Conservation (phyloP, 2,113 vertebrate species). For the Cynocephalus volans region DNA sequence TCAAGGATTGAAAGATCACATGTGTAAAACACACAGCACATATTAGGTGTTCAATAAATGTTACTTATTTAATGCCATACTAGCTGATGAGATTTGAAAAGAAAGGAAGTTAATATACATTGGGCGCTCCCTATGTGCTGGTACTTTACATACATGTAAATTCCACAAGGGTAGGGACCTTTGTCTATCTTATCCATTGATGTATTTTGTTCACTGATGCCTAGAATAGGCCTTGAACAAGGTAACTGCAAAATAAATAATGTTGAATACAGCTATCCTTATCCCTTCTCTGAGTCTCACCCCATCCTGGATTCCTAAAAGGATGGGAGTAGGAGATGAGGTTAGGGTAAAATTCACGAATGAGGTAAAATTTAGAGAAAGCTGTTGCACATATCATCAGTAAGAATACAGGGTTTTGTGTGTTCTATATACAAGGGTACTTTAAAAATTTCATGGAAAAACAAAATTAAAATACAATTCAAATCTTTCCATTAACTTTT, state of each 20-base stretch:
- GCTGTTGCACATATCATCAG: background rate
- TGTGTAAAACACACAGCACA: background rate
- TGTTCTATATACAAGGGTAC: background rate
- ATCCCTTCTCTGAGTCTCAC: conserved; percentile 34
- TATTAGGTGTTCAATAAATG: background rate
- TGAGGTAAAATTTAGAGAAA: background rate
- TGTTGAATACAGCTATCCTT: background rate
- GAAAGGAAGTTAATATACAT: background rate
- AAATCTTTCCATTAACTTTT: too few species aligned
- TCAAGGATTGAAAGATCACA: conserved; percentile 10
- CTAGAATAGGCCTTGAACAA: background rate
- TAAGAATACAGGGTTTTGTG: background rate
- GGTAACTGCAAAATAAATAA: conserved; percentile 15
- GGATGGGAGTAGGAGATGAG: background rate
- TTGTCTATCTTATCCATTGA: background rate
- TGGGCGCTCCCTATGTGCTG: background rate
- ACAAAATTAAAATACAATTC: too few species aligned
- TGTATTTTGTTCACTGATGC: background rate
- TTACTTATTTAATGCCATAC: background rate
- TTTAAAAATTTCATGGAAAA: too few species aligned
- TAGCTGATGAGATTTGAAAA: background rate
- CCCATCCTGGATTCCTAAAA: background rate
- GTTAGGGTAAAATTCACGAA: conserved; percentile 28
- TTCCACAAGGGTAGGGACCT: background rate
- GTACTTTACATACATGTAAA: conserved; percentile 28